Percentiles rank a stretch among this genome's conserved stretches.
phyloP scores from a whole-genome alignment of 2,888 invertebrate genomes.

The Tipula vernalis region DNA sequence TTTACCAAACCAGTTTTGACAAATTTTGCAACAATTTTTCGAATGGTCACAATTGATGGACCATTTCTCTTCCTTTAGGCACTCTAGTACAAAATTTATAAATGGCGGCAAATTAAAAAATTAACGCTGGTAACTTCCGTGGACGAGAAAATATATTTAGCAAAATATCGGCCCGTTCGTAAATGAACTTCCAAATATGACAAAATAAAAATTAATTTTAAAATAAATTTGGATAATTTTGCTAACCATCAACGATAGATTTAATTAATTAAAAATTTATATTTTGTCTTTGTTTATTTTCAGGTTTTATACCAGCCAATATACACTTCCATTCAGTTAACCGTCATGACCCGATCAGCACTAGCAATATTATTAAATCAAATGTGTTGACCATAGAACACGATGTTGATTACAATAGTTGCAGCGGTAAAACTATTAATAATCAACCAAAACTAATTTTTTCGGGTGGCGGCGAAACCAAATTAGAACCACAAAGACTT shows the following conservation, averaged over 20 bases:
- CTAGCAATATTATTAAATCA: not conserved
- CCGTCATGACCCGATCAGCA: not conserved
- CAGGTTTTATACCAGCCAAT: slow-evolving; percentile 4
- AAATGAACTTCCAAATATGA: no score
- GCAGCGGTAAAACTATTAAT: not conserved
- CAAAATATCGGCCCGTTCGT: no score
- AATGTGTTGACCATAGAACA: not conserved
- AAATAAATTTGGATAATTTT: not conserved
- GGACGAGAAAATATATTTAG: no score
- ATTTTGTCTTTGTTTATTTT: not conserved
- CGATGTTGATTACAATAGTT: not conserved
- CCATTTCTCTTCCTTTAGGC: no score
- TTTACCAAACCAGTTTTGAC: no score
- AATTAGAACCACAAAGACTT: not conserved
- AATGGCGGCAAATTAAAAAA: no score
- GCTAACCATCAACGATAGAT: not conserved
- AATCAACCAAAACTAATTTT: not conserved
- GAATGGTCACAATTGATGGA: no score
- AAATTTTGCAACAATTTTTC: no score
- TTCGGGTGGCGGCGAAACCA: not conserved
- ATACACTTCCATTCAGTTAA: not conserved
- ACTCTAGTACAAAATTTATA: no score
- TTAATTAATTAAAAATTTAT: not conserved
- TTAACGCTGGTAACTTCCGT: no score
- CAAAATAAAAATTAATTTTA: no score